Evolutionary conservation across 2,888 invertebrate genomes (phyloP).

Genomic region (Pyrrhia umbra): DNA sequence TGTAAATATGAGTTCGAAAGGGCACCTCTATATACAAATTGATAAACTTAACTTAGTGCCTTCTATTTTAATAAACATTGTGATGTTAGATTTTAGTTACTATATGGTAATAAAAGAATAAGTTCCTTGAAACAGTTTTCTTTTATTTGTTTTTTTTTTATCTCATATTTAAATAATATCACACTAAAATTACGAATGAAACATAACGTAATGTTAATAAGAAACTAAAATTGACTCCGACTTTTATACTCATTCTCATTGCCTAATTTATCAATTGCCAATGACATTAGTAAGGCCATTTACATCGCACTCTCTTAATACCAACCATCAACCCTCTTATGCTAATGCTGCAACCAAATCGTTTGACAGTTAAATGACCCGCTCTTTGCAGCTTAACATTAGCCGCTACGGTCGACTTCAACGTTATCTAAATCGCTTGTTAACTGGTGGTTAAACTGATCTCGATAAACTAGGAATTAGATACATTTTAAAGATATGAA

Average conservation of each 20-base stretch:
- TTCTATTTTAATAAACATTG: conserved; percentile 78
- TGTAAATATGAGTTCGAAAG: conserved; percentile 60
- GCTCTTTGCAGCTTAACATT: conserved; percentile 66
- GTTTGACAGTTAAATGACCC: conserved; percentile 78
- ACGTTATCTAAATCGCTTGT: conserved; percentile 47
- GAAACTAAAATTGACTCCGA: not conserved
- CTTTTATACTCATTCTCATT: not conserved
- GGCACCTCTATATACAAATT: conserved; percentile 79
- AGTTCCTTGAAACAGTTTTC: conserved; percentile 29
- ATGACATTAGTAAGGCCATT: conserved; percentile 70
- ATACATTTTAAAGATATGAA: too few species aligned
- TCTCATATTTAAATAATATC: not conserved
- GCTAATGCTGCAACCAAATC: conserved; percentile 81
- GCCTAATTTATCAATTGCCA: conserved; percentile 50
- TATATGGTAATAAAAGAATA: conserved; percentile 53
- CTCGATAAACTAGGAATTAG: not conserved
- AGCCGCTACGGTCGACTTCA: conserved; percentile 65
- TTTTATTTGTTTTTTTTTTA: not conserved
- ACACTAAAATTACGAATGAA: not conserved
- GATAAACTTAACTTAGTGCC: conserved; percentile 75
- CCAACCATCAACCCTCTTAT: conserved; percentile 75
- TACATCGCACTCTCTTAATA: conserved; percentile 70
- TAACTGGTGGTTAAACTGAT: conserved; percentile 35
- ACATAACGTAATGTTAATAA: not conserved
- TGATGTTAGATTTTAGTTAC: conserved; percentile 78